Percentiles rank a stretch among this genome's conserved stretches.
Conservation (phyloP, 1,140 invertebrate genomes). For the Drosophila rhopaloa region DNA sequence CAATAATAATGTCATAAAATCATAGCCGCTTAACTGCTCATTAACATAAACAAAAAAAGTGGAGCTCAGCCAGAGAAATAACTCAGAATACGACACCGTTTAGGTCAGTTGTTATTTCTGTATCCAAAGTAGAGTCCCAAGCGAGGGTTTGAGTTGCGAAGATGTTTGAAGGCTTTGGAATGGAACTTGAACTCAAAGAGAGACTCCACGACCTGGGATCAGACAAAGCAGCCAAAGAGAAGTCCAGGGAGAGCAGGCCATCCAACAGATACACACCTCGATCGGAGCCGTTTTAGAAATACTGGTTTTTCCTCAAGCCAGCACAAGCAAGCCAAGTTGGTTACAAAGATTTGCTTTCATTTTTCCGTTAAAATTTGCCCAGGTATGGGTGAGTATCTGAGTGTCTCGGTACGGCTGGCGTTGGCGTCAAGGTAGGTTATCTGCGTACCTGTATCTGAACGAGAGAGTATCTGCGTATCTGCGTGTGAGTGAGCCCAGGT, state of each 20-base stretch:
- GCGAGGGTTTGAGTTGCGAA: not conserved
- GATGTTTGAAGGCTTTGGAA: conserved; percentile 6
- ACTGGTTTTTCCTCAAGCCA: conserved; percentile 67
- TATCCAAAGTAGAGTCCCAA: not conserved
- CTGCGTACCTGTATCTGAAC: conserved; percentile 16
- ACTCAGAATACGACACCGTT: not conserved
- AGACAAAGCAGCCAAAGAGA: conserved; percentile 43
- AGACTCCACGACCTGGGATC: conserved; percentile 3
- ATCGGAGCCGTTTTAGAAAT: conserved; percentile 59
- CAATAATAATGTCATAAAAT: not conserved
- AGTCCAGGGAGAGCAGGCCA: conserved; percentile 19
- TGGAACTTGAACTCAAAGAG: conserved; percentile 24
- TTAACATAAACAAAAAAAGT: conserved; percentile 1
- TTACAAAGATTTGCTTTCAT: conserved; percentile 83
- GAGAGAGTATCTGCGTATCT: conserved; percentile 3
- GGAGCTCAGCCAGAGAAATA: not conserved
- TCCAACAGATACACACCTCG: conserved; percentile 69
- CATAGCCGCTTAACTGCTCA: not conserved
- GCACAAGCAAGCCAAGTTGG: conserved; percentile 60
- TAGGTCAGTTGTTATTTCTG: not conserved
- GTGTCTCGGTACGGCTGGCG: conserved; percentile 15
- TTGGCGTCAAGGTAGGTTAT: conserved; percentile 40
- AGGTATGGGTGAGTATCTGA: conserved; percentile 24
- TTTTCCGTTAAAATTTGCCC: conserved; percentile 69
- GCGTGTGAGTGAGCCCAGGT: conserved; percentile 44